A percentile compares a stretch with the other conserved stretches of the same genome.
These are phyloP conservation scores for Microtus oregoni DNA, from an alignment of 2,113 vertebrate genomes.

Conservation along the genomic window DNA sequence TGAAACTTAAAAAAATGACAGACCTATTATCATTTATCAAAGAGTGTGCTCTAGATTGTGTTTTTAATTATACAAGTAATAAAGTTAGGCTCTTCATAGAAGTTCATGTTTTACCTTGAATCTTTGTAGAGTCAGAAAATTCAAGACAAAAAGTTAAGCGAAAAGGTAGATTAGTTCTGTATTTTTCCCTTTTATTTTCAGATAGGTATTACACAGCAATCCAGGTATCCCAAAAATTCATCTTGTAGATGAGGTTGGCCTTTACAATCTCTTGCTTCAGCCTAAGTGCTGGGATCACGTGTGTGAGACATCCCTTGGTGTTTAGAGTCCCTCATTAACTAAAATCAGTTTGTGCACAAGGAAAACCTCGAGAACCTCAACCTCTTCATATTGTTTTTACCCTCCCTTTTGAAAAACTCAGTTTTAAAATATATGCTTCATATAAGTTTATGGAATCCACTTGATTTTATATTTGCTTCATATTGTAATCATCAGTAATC, in stretches of 20 bases:
- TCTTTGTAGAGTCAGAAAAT: neutral
- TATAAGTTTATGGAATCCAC: neutral
- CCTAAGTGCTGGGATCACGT: neutral
- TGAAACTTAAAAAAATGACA: neutral
- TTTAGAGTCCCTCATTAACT: neutral
- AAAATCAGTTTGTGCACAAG: neutral
- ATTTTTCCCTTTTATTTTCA: neutral
- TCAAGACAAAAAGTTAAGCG: neutral
- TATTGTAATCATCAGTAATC: neutral
- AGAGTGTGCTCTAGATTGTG: neutral
- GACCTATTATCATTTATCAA: neutral
- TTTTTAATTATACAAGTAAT: neutral
- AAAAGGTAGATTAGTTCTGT: neutral
- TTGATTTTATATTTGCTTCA: neutral
- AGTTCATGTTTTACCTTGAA: neutral
- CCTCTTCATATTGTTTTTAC: neutral
- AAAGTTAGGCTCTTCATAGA: neutral
- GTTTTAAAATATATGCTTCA: neutral
- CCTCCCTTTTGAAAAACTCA: neutral
- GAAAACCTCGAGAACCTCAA: neutral
- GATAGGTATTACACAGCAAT: neutral
- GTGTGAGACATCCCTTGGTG: too few relatives aligned
- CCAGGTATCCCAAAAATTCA: neutral
- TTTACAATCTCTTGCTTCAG: neutral
- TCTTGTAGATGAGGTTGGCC: neutral